These are phyloP conservation scores for Litocranius walleri DNA, from an alignment of 2,113 vertebrate genomes.

Conservation along the genomic window DNA sequence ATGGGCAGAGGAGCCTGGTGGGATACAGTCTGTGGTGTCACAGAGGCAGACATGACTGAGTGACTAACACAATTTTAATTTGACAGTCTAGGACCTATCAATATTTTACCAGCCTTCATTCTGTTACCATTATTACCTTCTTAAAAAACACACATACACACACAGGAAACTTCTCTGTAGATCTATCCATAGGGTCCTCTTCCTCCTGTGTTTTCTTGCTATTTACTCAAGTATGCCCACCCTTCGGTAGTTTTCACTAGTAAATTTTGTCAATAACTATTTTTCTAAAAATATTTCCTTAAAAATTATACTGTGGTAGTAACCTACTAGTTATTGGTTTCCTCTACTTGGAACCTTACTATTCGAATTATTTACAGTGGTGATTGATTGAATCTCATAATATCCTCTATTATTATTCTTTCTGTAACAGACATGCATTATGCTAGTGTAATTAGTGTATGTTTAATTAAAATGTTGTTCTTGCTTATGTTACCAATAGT, in stretches of 20 bases:
- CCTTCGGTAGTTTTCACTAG: neutral
- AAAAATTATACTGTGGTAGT: neutral
- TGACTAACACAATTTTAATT: neutral
- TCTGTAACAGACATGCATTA: neutral
- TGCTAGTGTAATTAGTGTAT: constrained; percentile 10
- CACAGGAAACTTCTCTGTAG: neutral
- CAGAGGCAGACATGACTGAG: neutral
- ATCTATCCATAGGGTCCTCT: neutral
- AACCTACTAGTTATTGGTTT: neutral
- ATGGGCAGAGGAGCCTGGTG: neutral
- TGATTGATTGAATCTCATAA: constrained; percentile 13
- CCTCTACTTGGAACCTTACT: neutral
- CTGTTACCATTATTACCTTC: neutral
- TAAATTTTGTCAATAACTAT: neutral
- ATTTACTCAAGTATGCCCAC: neutral
- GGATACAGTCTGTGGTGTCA: neutral
- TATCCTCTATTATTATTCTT: neutral
- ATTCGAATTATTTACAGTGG: constrained; percentile 40
- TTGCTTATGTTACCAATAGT: neutral
- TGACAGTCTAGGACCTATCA: neutral
- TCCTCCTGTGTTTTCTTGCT: neutral
- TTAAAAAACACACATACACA: neutral
- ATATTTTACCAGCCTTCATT: neutral
- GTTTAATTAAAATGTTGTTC: constrained; percentile 55
- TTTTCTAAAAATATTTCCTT: neutral